Evolutionary conservation across 2,797 vertebrate genomes (phyloP).

Genomic region (Malurus leucopterus): DNA sequence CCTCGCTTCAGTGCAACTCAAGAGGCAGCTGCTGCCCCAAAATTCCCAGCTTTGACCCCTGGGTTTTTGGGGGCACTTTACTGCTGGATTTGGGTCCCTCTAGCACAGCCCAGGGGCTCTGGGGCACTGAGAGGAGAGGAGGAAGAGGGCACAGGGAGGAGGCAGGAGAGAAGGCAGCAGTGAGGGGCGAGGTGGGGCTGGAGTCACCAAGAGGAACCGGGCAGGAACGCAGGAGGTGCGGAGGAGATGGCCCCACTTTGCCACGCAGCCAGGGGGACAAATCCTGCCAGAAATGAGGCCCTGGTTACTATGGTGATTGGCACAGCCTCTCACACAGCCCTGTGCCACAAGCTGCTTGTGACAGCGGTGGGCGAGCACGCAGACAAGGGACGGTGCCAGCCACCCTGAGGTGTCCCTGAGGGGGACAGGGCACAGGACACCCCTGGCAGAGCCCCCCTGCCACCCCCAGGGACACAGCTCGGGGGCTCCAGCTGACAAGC

Average conservation of each 20-base stretch:
- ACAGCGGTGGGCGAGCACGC: accelerated
- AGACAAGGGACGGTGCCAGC: background rate
- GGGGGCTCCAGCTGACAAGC: background rate
- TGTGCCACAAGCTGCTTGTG: background rate
- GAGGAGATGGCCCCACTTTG: accelerated
- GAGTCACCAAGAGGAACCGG: background rate
- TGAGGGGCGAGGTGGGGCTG: too few relatives aligned
- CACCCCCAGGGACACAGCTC: accelerated
- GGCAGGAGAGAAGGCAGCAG: background rate
- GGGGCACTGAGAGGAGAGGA: background rate
- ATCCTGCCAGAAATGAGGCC: background rate
- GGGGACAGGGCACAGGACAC: background rate
- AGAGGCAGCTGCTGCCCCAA: background rate
- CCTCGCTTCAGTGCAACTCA: background rate
- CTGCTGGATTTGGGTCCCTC: background rate
- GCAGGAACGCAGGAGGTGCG: accelerated
- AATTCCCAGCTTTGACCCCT: background rate
- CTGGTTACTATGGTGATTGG: background rate
- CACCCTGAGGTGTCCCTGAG: accelerated
- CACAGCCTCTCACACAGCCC: accelerated
- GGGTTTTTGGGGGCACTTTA: accelerated
- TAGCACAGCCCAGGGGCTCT: too few relatives aligned
- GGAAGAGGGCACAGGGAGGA: background rate
- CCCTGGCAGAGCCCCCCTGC: background rate
- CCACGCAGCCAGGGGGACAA: background rate